phyloP scores from a whole-genome alignment of 64 coral and sea anemone species.

The Porites australiensis region DNA sequence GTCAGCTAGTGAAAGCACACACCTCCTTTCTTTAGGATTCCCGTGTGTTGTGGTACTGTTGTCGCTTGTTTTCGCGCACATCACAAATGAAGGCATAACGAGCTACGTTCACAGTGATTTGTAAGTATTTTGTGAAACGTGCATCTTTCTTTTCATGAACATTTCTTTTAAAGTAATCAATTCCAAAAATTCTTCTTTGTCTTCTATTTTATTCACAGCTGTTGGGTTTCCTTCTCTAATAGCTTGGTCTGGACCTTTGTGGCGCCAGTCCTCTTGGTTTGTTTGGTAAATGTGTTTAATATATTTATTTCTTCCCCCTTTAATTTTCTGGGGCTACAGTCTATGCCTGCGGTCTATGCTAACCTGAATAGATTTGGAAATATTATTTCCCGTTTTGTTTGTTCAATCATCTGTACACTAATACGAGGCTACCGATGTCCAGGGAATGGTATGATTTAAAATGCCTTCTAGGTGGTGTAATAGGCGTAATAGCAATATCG shows the following conservation, averaged over 20 bases:
- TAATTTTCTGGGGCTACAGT: too few species aligned
- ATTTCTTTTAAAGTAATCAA: not conserved
- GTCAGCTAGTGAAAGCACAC: not conserved
- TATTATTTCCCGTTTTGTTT: too few species aligned
- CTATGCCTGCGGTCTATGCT: too few species aligned
- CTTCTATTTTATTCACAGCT: constrained; percentile 3
- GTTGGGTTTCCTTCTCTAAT: constrained; percentile 70
- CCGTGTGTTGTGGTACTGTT: constrained; percentile 39
- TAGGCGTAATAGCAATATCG: too few species aligned
- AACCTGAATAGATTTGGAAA: too few species aligned
- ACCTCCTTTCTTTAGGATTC: constrained; percentile 14
- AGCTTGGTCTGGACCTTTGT: constrained; percentile 67
- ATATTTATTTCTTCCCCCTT: too few species aligned
- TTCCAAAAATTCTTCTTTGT: too few species aligned
- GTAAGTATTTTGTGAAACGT: constrained; percentile 30
- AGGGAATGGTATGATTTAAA: too few species aligned
- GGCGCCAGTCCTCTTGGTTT: constrained; percentile 50
- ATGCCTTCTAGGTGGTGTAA: too few species aligned
- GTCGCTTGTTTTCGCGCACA: constrained; percentile 16
- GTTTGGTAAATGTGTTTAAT: constrained; percentile 6
- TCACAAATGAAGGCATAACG: constrained; percentile 9
- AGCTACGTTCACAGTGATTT: constrained; percentile 55
- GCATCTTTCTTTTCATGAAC: not conserved
- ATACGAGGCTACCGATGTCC: too few species aligned
- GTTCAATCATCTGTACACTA: too few species aligned